Evolutionary conservation across 2,888 invertebrate genomes (phyloP).

Genomic region (Torymus auratus): DNA sequence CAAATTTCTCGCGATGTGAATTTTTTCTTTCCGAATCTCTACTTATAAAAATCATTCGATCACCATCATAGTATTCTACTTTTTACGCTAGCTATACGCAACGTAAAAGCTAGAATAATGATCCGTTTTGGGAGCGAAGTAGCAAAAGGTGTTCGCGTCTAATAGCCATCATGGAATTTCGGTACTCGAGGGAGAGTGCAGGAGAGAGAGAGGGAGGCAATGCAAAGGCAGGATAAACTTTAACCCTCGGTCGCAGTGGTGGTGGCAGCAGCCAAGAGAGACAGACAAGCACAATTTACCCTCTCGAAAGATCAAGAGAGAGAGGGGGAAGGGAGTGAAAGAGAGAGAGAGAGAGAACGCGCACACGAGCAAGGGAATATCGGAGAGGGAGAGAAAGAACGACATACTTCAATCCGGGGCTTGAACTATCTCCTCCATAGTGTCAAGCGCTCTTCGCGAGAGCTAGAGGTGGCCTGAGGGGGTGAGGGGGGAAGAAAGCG

Average conservation of each 20-base stretch:
- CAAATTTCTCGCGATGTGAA: too few species aligned
- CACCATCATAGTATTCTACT: too few species aligned
- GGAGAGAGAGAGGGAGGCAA: conserved; percentile 35
- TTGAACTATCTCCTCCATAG: conserved; percentile 50
- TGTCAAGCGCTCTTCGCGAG: conserved; percentile 56
- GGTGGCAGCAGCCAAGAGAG: background rate
- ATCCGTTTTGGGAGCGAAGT: too few species aligned
- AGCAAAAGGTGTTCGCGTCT: conserved; percentile 22
- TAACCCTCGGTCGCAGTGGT: conserved; percentile 39
- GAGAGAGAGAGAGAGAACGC: conserved; percentile 49
- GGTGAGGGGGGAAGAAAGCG: conserved; percentile 25
- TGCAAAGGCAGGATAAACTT: conserved; percentile 60
- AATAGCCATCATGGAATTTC: conserved; percentile 30
- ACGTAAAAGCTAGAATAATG: too few species aligned
- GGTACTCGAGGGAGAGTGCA: conserved; percentile 21
- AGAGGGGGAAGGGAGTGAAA: conserved; percentile 20
- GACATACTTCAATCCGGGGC: conserved; percentile 37
- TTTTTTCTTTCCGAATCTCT: too few species aligned
- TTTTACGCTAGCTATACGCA: too few species aligned
- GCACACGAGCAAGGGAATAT: background rate
- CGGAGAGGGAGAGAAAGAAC: conserved; percentile 54
- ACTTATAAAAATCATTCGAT: too few species aligned
- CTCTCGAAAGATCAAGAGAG: conserved; percentile 55
- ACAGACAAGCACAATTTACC: conserved; percentile 35
- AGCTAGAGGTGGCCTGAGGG: conserved; percentile 18